phyloP scores from a whole-genome alignment of 2,113 vertebrate species.

The Dunckerocampus dactyliophorus region DNA sequence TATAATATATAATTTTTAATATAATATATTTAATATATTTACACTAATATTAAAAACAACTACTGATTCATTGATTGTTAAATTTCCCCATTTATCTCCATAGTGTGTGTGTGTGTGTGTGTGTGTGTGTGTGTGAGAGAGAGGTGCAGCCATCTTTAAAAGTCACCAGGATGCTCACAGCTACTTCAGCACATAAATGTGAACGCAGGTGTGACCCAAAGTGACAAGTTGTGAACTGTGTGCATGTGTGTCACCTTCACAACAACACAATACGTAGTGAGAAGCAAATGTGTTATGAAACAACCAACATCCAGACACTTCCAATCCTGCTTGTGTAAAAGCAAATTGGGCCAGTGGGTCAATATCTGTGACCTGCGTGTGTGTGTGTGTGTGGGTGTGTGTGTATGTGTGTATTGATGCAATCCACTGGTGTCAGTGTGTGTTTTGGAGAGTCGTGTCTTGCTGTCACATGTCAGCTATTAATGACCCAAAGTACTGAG shows the following conservation, averaged over 20 bases:
- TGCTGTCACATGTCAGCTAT: conserved; percentile 1
- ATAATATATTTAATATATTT: too few relatives aligned
- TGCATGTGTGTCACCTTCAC: not conserved
- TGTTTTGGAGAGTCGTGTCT: conserved; percentile 13
- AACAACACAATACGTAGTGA: not conserved
- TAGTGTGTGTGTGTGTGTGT: not conserved
- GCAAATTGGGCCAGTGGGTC: conserved; percentile 34
- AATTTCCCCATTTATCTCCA: too few relatives aligned
- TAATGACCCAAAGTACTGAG: not conserved
- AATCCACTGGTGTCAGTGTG: conserved; percentile 18
- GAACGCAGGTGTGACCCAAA: too few relatives aligned
- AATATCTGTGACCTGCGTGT: conserved; percentile 16
- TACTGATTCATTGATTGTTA: too few relatives aligned
- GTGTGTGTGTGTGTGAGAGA: not conserved
- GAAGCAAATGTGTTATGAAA: conserved; percentile 1
- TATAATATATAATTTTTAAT: too few relatives aligned
- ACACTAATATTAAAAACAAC: too few relatives aligned
- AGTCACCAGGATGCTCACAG: conserved; percentile 10
- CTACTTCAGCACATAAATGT: not conserved
- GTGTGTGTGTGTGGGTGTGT: conserved; percentile 9
- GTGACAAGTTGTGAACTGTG: too few relatives aligned
- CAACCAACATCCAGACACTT: not conserved
- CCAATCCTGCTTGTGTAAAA: conserved; percentile 15
- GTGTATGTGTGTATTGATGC: conserved; percentile 18
- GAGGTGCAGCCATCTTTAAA: not conserved